These are phyloP conservation scores for Zaprionus nigranus DNA, from an alignment of 1,140 invertebrate species.

Conservation along the genomic window DNA sequence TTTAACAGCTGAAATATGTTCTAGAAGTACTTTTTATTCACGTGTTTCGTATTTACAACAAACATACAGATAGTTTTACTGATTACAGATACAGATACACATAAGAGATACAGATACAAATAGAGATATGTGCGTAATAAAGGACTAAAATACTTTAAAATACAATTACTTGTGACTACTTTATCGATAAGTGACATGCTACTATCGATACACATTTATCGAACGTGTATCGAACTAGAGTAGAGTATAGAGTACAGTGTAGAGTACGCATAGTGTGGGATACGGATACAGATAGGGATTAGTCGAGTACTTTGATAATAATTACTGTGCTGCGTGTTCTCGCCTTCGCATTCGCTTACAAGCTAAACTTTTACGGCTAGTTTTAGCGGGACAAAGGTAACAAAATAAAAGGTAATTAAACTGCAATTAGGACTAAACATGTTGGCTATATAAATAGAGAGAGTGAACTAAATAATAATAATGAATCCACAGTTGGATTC, in stretches of 20 bases:
- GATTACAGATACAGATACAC: slow-evolving; percentile 46
- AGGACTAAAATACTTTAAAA: slow-evolving; percentile 76
- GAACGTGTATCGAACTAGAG: slow-evolving; percentile 4
- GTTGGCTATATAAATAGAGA: slow-evolving; percentile 32
- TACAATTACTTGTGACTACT: slow-evolving; percentile 50
- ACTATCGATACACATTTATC: background rate
- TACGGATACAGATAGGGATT: slow-evolving; percentile 23
- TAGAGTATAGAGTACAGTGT: slow-evolving; percentile 13
- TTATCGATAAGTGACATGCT: slow-evolving; percentile 30
- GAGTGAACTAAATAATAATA: slow-evolving; percentile 25
- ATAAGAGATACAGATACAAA: slow-evolving; percentile 30
- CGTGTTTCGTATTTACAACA: slow-evolving; percentile 66
- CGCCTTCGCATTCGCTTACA: slow-evolving; percentile 29
- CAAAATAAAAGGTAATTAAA: slow-evolving; percentile 24
- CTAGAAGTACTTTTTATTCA: slow-evolving; percentile 43
- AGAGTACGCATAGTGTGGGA: background rate
- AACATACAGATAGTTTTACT: slow-evolving; percentile 39
- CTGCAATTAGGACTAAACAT: slow-evolving; percentile 1
- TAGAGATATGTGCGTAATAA: slow-evolving; percentile 61
- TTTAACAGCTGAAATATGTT: slow-evolving; percentile 25
- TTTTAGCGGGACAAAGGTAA: slow-evolving; percentile 30
- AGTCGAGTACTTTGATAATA: slow-evolving; percentile 73
- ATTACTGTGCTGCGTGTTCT: slow-evolving; percentile 69
- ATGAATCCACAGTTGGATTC: slow-evolving; percentile 18
- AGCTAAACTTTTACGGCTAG: slow-evolving; percentile 40